Base-by-base conservation (phyloP, 2,113 vertebrate genomes). In the Mixornis gularis region DNA sequence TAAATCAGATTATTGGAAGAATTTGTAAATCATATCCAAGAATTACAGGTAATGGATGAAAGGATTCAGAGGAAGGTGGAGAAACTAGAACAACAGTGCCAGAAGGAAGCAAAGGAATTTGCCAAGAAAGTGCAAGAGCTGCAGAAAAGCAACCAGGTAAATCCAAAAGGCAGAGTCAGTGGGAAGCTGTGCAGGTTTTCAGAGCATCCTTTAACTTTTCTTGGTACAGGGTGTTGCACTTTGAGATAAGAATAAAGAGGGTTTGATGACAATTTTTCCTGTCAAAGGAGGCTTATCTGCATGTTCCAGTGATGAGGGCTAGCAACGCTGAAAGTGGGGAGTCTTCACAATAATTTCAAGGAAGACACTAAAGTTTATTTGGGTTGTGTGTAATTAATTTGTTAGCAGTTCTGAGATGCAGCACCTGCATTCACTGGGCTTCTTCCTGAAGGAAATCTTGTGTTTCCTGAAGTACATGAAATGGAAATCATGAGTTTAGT, bases 31-130 rank as follows among this genome's bases (percentile, higher is more conserved):
- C 99, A 99, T 96, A 99, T 99, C 71, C 98, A 99, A 73, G 99
- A 99, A 94, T 98, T 99, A 52, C 99, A 99, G 97, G 98, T 98
- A 91, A 97, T 99, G 96, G 99, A 99, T 97, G 99, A 99, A 97
- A 98, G 98, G 78, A 99, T 99, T 97, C 99, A 99, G 95, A 98
- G 98, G 56, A 98, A 98, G 87, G 99, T 99, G 85, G 99, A 99
- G 96, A 99, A 99, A 96, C 97, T 99, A 76, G 99, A 99, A 95
- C 98, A 99, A 62, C 99, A 99, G 66, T 99, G 99, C 97, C 99
- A 99, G 92, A 99, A 99, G 68, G 99, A 99, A 97, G 99, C 99
- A 40, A 99, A 99, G 95, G 99, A 99, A 71, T 99, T 99, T 97
- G 99, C 99, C 81, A 99, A 98, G 97, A 99, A 99, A 97, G 99